These are phyloP conservation scores for Cephonodes hylas DNA, from an alignment of 2,888 invertebrate species.

Conservation along the genomic window DNA sequence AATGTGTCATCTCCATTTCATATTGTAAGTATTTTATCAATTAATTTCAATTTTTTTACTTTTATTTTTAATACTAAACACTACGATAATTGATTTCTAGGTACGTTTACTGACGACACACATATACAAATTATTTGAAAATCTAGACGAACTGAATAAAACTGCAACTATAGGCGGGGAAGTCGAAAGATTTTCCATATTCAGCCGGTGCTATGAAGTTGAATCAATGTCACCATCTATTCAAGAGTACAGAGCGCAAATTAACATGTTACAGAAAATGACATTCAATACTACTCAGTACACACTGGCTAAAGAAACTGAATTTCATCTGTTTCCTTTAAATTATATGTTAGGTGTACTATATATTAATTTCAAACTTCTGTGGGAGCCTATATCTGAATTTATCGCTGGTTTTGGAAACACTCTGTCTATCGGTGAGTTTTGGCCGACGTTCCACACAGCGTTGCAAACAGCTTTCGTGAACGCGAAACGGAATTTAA, in stretches of 20 bases:
- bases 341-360: conserved; percentile 90
- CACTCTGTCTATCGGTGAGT: conserved; percentile 80
- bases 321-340: conserved; percentile 84
- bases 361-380: conserved; percentile 91
- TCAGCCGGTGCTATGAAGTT: conserved; percentile 84
- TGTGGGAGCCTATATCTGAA: conserved; percentile 92
- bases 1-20: conserved; percentile 86
- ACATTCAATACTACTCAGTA: conserved; percentile 83
- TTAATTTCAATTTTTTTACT: neutral
- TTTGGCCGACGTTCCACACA: conserved; percentile 86
- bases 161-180: conserved; percentile 48
- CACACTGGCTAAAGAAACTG: conserved; percentile 78
- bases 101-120: conserved; percentile 87
- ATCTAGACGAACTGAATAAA: conserved; percentile 72
- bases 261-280: conserved; percentile 87
- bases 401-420: conserved; percentile 88
- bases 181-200: conserved; percentile 80
- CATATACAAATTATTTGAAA: conserved; percentile 85
- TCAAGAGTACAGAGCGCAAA: conserved; percentile 89
- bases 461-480: conserved; percentile 79
- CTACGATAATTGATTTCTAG: conserved; percentile 65
- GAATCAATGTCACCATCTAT: conserved; percentile 87
- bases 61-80: too few species aligned
- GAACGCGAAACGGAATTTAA: conserved; percentile 64
- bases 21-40: conserved; percentile 73